Evolutionary conservation across 2,113 vertebrate genomes (phyloP), one percentile per base, ranked within the genome.

Genomic region (Pomatostomus ruficeps): DNA sequence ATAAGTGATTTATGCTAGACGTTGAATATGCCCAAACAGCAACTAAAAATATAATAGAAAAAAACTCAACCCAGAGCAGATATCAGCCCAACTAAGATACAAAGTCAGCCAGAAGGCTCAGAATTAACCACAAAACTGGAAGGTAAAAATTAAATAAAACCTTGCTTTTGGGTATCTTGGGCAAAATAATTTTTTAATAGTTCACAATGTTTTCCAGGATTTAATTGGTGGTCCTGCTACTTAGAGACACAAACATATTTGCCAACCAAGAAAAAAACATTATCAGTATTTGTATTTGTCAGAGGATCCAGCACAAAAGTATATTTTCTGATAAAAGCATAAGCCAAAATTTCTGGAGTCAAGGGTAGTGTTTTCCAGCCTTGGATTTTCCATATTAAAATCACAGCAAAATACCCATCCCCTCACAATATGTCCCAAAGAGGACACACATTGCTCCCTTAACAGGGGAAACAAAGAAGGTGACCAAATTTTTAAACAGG

Each of bases 1-100:
- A 16, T 93, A 93, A 95, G 46, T 95, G 83, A 95, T 95, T 96
- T 93, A 92, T 84, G 54, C 43, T 38, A 73, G 31, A 54, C 19
- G 52, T 84, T 95, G 71, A 57, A 42, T 42, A 96, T 49, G 19
- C 57, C 21, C 80, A 83, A 94, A 16, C 51, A 96, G 31, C 36
- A 77, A 71, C 85, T 80, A 71, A 88, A 95, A 93, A 71, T 1
- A 0, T 13, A 84, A 78, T 2, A 91, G 29, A 55, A 54, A 65
- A 66, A 76, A 51, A 1, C 1, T 10, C 23, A 54, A 82, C 21
- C 14, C 12, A n/a, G 16, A 87, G 28, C 40, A 71, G 12, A 78
- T n/a, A n/a, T 24, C 9, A 10, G 29, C 1, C 0, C 15, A 91
- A 35, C 65, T 67, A 42, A 59, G 55, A 68, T 8, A 72, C 3